Base-by-base conservation (phyloP, 2,113 vertebrate genomes). In the Sylvietta virens region DNA sequence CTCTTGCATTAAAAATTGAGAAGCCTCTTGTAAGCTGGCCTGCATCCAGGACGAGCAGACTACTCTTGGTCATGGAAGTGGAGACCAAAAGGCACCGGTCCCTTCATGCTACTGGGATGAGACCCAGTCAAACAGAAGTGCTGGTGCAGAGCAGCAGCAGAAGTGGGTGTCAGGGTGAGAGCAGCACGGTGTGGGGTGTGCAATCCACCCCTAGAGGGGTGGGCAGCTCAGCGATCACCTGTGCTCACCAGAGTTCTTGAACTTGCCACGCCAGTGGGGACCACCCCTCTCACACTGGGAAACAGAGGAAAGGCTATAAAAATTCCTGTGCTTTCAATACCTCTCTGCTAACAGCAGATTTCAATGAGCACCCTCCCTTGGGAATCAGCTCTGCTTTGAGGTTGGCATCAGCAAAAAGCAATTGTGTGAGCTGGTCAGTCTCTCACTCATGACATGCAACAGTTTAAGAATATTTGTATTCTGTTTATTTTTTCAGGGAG, bases 171-270 rank as follows among this genome's bases (percentile, higher is more conserved):
- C 5, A 61, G 3, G 40, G 22, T 7, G 17, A 86, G 58, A 37
- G 9, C 54, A 53, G 54, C 57, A 48, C 0, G 0, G 47, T 21
- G 27, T 17, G 45, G 37, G 44, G 39, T 0, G 0, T 35, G 50
- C 21, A 30, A 6, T 6, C 69, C 65, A 16, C n/a, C n/a, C n/a
- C n/a, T 1, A 26, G 20, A 60, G 11, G 11, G 11, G 15, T 33
- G 66, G n/a, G 71, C 13, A 53, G 27, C n/a, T 30, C 47, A 67
- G 16, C 23, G 23, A 60, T n/a, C 37, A 33, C 48, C 62, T 16
- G 7, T 2, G 37, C 73, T 76, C 73, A 35, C 1, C 2, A 14
- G 4, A 20, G 10, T 39, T 53, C 54, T 37, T 39, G 42, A 73
- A 37, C 12, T 37, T 23, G 30, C 12, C 50, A 9, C 22, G 47